Percentiles rank a stretch among this genome's conserved stretches.
These are phyloP conservation scores for Paedocypris sp. DNA, from an alignment of 2,113 vertebrate genomes.

Conservation along the genomic window DNA sequence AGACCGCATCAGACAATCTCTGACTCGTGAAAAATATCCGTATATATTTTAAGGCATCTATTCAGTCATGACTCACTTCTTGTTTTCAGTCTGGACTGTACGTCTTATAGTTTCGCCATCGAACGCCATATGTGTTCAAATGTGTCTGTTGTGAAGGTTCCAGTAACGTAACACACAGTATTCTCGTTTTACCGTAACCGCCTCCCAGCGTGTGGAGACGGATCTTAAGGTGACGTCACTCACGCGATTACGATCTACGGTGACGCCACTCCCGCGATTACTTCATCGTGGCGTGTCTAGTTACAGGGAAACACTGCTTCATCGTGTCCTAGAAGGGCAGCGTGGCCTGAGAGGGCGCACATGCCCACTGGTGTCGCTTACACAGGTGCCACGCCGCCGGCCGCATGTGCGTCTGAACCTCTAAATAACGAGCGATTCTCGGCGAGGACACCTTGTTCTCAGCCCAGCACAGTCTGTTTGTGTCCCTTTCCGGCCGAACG, in stretches of 20 bases:
- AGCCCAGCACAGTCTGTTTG: neutral
- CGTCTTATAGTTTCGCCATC: neutral
- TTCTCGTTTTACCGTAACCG: too few relatives aligned
- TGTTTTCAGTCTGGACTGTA: neutral
- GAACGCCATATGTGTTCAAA: too few relatives aligned
- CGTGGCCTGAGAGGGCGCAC: neutral
- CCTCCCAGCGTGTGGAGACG: too few relatives aligned
- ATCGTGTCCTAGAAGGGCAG: constrained; percentile 6
- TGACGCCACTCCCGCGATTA: neutral
- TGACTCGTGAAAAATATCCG: constrained; percentile 2
- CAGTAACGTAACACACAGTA: too few relatives aligned
- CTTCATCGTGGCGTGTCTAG: neutral
- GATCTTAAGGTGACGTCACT: too few relatives aligned
- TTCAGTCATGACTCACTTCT: constrained; percentile 5
- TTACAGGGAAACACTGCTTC: too few relatives aligned
- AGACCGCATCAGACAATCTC: too few relatives aligned
- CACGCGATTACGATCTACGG: too few relatives aligned
- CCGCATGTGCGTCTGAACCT: constrained; percentile 7
- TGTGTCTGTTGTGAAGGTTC: too few relatives aligned
- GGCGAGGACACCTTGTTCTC: constrained; percentile 6
- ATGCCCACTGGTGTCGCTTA: neutral
- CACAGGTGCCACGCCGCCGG: neutral
- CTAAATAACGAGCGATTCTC: constrained; percentile 3
- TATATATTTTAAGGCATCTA: neutral
- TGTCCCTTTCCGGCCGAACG: neutral